Evolutionary conservation across 2,113 vertebrate species (phyloP).

Genomic region (Myiopsitta monachus): DNA sequence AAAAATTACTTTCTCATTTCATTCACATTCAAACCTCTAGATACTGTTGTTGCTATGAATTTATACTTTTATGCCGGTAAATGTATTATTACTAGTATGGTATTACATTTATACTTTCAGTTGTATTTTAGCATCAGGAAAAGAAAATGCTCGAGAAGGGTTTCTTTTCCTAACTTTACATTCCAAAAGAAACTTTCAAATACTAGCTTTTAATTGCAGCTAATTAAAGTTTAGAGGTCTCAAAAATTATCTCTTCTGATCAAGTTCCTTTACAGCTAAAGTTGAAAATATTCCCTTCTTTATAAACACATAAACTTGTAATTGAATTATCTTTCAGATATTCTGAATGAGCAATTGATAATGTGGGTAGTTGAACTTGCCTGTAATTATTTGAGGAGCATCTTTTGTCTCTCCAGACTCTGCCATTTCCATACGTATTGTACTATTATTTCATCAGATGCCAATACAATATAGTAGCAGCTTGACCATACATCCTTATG

Average conservation of each 20-base stretch:
- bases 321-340: background rate
- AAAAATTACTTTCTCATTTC: background rate
- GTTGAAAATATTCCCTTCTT: background rate
- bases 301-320: background rate
- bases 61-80: background rate
- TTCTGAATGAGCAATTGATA: background rate
- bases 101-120: background rate
- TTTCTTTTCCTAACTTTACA: background rate
- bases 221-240: background rate
- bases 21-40: background rate
- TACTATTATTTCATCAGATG: background rate
- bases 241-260: background rate
- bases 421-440: background rate
- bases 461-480: background rate
- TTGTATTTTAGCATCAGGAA: background rate
- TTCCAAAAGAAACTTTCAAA: background rate
- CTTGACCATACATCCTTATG: background rate
- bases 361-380: background rate
- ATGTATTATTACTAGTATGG: background rate
- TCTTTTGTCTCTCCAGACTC: background rate
- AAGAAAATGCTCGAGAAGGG: background rate
- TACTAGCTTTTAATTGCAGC: background rate
- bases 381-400: background rate
- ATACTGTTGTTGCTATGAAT: background rate
- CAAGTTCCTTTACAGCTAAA: background rate